phyloP scores from a whole-genome alignment of 2,888 invertebrate species.

The Ptychoptera contaminata region DNA sequence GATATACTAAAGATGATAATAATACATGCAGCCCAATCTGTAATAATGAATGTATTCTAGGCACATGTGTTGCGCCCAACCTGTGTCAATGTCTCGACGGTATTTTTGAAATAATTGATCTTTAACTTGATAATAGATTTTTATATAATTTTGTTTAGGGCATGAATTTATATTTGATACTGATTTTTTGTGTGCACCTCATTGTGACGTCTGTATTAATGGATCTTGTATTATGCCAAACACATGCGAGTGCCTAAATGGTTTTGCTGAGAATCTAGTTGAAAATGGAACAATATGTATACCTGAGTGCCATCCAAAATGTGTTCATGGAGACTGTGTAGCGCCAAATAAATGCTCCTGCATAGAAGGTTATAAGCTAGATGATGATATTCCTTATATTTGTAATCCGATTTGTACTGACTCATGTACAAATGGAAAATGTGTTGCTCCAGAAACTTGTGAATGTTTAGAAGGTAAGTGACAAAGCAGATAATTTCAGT shows the following conservation, averaged over 20 bases:
- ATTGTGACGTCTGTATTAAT: background rate
- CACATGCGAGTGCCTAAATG: background rate
- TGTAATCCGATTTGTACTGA: background rate
- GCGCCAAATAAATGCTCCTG: slow-evolving; percentile 17
- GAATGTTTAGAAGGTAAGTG: slow-evolving; percentile 23
- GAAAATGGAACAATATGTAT: background rate
- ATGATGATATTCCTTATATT: background rate
- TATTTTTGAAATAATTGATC: slow-evolving; percentile 6
- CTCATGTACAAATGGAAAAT: slow-evolving; percentile 35
- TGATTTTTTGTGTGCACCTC: slow-evolving; percentile 9
- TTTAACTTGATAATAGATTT: background rate
- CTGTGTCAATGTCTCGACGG: slow-evolving; percentile 18
- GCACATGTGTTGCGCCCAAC: slow-evolving; percentile 19
- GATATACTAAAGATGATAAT: slow-evolving; percentile 11
- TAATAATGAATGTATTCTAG: slow-evolving; percentile 17
- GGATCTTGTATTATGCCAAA: slow-evolving; percentile 1
- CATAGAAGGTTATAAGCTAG: background rate
- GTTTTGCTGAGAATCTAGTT: no score
- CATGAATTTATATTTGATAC: background rate
- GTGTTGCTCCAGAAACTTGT: slow-evolving; percentile 44
- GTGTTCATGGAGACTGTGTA: slow-evolving; percentile 18
- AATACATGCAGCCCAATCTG: slow-evolving; percentile 21
- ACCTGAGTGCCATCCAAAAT: slow-evolving; percentile 8
- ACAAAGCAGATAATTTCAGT: slow-evolving; percentile 11
- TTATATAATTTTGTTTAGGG: slow-evolving; percentile 10